phyloP scores from a whole-genome alignment of 2,113 vertebrate genomes.

The Lagenorhynchus albirostris region DNA sequence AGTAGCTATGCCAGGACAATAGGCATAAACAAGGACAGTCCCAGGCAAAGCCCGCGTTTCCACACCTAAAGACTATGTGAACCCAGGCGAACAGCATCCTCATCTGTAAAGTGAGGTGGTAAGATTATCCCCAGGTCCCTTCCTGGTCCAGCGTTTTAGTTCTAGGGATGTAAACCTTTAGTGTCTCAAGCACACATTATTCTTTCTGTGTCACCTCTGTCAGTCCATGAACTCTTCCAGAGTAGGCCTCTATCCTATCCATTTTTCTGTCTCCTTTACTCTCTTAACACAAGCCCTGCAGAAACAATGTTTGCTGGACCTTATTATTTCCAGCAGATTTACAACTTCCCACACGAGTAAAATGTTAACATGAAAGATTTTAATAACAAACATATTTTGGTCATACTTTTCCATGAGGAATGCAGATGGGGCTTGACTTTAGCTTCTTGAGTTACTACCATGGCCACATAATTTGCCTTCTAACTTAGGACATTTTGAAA shows the following conservation, averaged over 20 bases:
- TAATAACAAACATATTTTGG: slow-evolving; percentile 39
- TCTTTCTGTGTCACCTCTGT: not conserved
- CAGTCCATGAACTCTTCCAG: not conserved
- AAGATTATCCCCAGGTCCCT: not conserved
- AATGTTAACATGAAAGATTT: slow-evolving; percentile 46
- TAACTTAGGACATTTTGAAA: slow-evolving; percentile 12
- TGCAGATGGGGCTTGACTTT: not conserved
- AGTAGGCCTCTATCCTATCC: not conserved
- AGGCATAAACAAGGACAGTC: not conserved
- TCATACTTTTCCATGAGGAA: slow-evolving; percentile 3
- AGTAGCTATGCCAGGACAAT: not conserved
- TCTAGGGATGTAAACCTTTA: not conserved
- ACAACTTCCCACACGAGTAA: not conserved
- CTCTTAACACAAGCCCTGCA: not conserved
- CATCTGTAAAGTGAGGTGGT: not conserved
- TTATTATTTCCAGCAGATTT: slow-evolving; percentile 29
- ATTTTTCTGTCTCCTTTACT: not conserved
- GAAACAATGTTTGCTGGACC: not conserved
- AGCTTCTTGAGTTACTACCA: not conserved
- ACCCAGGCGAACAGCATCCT: not conserved
- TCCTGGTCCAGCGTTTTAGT: not conserved
- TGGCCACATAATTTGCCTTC: slow-evolving; percentile 7
- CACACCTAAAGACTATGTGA: not conserved
- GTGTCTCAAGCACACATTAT: not conserved
- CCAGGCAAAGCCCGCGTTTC: not conserved